Evolutionary conservation across 2,113 vertebrate genomes (phyloP).

Genomic region (Mola mola): DNA sequence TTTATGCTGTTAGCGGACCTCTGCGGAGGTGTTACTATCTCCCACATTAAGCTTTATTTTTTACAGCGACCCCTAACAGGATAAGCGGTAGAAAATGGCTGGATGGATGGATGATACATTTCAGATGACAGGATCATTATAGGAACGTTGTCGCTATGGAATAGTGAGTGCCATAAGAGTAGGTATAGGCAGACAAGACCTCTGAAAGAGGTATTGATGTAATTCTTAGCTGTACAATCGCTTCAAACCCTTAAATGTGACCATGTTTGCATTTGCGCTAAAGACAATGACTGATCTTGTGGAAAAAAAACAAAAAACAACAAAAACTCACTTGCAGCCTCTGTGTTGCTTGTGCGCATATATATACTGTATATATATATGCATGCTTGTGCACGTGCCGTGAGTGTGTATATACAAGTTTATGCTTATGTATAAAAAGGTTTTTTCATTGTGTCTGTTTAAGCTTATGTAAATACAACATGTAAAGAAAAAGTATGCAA

Average conservation of each 20-base stretch:
- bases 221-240: too few species aligned
- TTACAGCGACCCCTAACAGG: too few species aligned
- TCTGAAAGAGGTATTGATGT: too few species aligned
- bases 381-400: neutral
- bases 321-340: constrained; percentile 18
- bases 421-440: too few species aligned
- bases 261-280: neutral
- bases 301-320: too few species aligned
- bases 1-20: too few species aligned
- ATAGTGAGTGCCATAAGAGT: constrained; percentile 7
- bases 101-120: too few species aligned
- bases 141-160: constrained; percentile 29
- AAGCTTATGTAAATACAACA: neutral
- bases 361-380: neutral
- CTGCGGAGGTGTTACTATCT: too few species aligned
- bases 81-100: too few species aligned
- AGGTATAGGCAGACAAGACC: too few species aligned
- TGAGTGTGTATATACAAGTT: neutral
- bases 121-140: constrained; percentile 3
- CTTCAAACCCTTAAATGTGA: too few species aligned
- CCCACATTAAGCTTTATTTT: too few species aligned
- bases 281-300: constrained; percentile 23
- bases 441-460: neutral
- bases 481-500: neutral
- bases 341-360: constrained; percentile 11